Evolutionary conservation across 2,888 invertebrate species (phyloP), one percentile per base, ranked within the genome.

Genomic region (Acleris laterana): DNA sequence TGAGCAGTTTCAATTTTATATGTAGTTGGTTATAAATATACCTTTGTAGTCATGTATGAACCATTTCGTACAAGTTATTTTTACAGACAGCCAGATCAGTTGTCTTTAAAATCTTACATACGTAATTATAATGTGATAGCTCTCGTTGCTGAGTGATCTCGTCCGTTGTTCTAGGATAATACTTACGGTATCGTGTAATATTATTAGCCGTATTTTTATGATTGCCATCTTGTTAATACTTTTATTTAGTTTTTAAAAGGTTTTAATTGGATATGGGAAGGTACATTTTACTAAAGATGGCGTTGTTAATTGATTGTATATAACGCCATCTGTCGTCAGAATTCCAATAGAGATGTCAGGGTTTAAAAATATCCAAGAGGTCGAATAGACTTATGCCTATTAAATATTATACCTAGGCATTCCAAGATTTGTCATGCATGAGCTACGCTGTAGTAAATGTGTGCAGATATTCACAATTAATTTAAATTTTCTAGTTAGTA

Each of bases 41-140:
- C 38, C 3, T 38, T 38, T 38, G 32, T 38, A 38, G 32, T 38
- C 13, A 38, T 38, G 11, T 38, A 38, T 38, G 13, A 1, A 11
- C 38, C 13, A 38, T 38, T 38, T 38, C 38, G 38, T 38, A 4
- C 16, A 55, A 13, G 38, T 38, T 32, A 22, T 60, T 62, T 48
- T 19, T 32, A 53, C 25, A 56, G 42, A 16, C 16, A 55, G 22
- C n/a, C 7, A 55, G 6, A 20, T 42, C 42, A 19, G 20, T 22
- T 55, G 42, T 53, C 22, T 48, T 59, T 53, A 46, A 48, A 52
- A 51, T 52, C 38, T 42, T 38, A 59, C 5, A 53, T 59, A 64
- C 53, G 63, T 64, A 64, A 59, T 53, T 22, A 19, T 53, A 58
- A 62, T 51, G 63, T 64, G 63, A 64, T 64, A 61, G 46, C 46